Percentiles rank a stretch among this genome's conserved stretches.
phyloP scores from a whole-genome alignment of 1,140 invertebrate genomes.

The Aphelinus certus region DNA sequence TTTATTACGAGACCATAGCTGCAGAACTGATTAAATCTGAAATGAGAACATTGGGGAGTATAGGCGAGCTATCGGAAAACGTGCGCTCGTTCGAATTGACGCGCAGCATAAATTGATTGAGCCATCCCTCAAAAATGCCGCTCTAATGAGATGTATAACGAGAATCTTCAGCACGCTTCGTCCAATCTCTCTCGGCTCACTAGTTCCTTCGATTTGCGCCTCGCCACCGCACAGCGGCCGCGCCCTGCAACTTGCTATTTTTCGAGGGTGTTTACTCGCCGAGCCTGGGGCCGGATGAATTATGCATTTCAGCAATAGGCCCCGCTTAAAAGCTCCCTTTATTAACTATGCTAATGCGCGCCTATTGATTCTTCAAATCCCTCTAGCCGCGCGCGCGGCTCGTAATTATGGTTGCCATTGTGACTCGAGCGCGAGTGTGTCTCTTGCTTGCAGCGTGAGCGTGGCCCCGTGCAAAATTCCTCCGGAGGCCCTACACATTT shows the following conservation, averaged over 20 bases:
- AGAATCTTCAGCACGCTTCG: background rate
- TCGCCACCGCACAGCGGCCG: too few species aligned
- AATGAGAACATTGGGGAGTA: too few species aligned
- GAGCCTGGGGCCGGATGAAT: background rate
- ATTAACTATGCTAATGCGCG: constrained; percentile 24
- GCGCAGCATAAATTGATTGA: too few species aligned
- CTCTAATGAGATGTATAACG: constrained; percentile 16
- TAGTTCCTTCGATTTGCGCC: background rate
- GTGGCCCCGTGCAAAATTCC: background rate
- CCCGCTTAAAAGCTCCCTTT: background rate
- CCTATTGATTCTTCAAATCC: constrained; percentile 21
- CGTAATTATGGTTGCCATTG: background rate
- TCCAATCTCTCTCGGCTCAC: background rate
- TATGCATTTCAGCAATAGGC: constrained; percentile 15
- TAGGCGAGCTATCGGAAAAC: too few species aligned
- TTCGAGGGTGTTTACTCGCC: constrained; percentile 4
- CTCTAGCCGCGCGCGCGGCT: background rate
- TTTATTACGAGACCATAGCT: too few species aligned
- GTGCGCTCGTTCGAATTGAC: too few species aligned
- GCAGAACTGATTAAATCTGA: too few species aligned
- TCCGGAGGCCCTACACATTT: too few species aligned
- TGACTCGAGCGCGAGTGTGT: background rate
- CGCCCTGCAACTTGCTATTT: too few species aligned
- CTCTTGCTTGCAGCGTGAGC: background rate
- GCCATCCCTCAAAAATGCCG: too few species aligned